phyloP scores from a whole-genome alignment of 2,797 vertebrate genomes.

The Hemitrygon akajei region DNA sequence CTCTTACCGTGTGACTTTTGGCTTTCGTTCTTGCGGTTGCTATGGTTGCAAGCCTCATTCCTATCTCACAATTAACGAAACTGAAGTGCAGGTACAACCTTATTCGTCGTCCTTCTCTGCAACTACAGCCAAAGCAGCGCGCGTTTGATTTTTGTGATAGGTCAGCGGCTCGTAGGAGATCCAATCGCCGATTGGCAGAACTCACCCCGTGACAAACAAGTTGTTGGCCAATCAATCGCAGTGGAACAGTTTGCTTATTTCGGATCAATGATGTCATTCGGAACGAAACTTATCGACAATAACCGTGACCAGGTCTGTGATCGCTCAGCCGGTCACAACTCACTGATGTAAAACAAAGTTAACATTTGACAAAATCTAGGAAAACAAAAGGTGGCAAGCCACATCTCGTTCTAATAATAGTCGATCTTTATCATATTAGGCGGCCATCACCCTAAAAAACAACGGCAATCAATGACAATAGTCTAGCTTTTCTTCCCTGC shows the following conservation, averaged over 20 bases:
- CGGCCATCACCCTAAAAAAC: not conserved
- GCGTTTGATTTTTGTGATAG: not conserved
- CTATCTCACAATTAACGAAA: constrained; percentile 35
- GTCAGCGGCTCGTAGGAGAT: not conserved
- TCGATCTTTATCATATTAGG: not conserved
- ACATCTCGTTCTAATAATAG: not conserved
- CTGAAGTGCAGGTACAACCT: not conserved
- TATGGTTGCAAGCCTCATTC: constrained; percentile 65
- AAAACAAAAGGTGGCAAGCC: not conserved
- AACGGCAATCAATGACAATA: not conserved
- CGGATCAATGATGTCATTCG: not conserved
- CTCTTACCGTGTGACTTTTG: constrained; percentile 54
- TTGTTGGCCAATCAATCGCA: not conserved
- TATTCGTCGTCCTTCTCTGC: not conserved
- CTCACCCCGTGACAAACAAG: not conserved
- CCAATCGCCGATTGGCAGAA: not conserved
- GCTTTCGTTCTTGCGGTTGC: constrained; percentile 58
- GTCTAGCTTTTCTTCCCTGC: not conserved
- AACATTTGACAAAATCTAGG: not conserved
- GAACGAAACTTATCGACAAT: not conserved
- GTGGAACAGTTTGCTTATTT: not conserved
- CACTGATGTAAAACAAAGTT: not conserved
- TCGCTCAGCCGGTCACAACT: not conserved
- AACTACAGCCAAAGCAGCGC: not conserved
- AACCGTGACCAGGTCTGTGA: not conserved